Base-by-base conservation (phyloP, 2,797 vertebrate genomes). In the Phylloscopus collybita region DNA sequence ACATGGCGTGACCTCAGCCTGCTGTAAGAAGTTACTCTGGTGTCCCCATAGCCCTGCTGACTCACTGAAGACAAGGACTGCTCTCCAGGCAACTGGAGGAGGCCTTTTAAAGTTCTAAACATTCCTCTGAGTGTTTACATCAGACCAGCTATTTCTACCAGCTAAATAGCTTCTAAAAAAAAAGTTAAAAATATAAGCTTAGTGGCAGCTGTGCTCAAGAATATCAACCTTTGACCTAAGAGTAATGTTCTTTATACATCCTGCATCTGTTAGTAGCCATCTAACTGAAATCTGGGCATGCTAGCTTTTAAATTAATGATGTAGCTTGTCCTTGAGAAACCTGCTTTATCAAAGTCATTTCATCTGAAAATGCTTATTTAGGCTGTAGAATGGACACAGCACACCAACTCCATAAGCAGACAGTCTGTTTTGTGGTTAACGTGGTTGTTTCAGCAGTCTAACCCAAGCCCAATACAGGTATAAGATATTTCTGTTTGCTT, bases 81-180 rank as follows among this genome's bases (percentile, higher is more conserved):
- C 30, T 93, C 62, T 93, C 60, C 71, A 79, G 49, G 69, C 85
- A 84, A 4, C 45, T 92, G 80, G 57, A 88, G 34, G 70, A 88
- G n/a, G 70, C 70, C 65, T 93, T 75, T 90, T 88, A 75, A 70
- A 91, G 61, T 83, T 80, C 82, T 88, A 27, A 90, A 65, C 83
- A 71, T 88, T 90, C 69, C 64, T 85, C 16, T 9, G 76, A 76
- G 70, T 81, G 53, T 71, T 96, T 60, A 51, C 71, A 76, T 82
- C 71, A 96, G 64, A 69, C 10, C 18, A 74, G 16, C 73, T 95
- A 88, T 90, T 96, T 84, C 83, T 91, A 45, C 61, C 22, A 74
- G 42, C 36, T 90, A 61, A 94, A 80, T 53, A 93, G 61, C 51
- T 71, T 86, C 66, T 86, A 30, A 19, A 90, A 73, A 53, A 86